Evolutionary conservation across 2,888 invertebrate genomes (phyloP).

Genomic region (Metopia argyrocephala): DNA sequence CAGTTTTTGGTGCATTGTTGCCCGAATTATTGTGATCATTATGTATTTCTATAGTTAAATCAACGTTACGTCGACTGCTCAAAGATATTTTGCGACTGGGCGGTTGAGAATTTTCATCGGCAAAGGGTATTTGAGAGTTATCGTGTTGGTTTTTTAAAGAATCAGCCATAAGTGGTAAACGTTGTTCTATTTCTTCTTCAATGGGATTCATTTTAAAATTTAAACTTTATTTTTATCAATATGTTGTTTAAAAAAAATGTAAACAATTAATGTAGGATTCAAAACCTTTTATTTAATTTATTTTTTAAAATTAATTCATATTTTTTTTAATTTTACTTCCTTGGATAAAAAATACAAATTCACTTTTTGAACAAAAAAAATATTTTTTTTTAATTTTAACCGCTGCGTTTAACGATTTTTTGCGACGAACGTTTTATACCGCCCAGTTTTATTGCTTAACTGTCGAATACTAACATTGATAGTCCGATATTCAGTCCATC

Average conservation of each 20-base stretch:
- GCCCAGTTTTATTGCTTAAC: slow-evolving; percentile 30
- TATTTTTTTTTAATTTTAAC: slow-evolving; percentile 2
- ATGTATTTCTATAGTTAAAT: slow-evolving; percentile 18
- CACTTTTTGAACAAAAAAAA: not conserved
- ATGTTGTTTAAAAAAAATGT: not conserved
- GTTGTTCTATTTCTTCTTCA: slow-evolving; percentile 27
- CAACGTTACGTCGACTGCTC: slow-evolving; percentile 30
- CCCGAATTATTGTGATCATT: slow-evolving; percentile 5
- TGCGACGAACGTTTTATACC: slow-evolving; percentile 52
- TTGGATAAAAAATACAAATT: not conserved
- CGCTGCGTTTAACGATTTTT: slow-evolving; percentile 14
- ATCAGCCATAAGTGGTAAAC: slow-evolving; percentile 30
- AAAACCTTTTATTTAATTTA: not conserved
- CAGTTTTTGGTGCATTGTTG: slow-evolving; percentile 26
- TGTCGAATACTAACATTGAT: slow-evolving; percentile 22
- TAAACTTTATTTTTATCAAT: not conserved
- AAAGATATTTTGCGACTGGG: slow-evolving; percentile 37
- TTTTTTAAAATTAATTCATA: slow-evolving; percentile 1
- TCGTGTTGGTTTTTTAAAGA: slow-evolving; percentile 3
- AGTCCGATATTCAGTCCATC: slow-evolving; percentile 19
- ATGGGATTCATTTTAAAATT: slow-evolving; percentile 44
- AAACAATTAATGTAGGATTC: not conserved
- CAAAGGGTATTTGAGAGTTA: slow-evolving; percentile 45
- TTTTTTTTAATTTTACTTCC: not conserved
- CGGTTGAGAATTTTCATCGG: slow-evolving; percentile 21